Evolutionary conservation across 1,140 invertebrate genomes (phyloP), one percentile per base, ranked within the genome.

Genomic region (Drosophila virilis): DNA sequence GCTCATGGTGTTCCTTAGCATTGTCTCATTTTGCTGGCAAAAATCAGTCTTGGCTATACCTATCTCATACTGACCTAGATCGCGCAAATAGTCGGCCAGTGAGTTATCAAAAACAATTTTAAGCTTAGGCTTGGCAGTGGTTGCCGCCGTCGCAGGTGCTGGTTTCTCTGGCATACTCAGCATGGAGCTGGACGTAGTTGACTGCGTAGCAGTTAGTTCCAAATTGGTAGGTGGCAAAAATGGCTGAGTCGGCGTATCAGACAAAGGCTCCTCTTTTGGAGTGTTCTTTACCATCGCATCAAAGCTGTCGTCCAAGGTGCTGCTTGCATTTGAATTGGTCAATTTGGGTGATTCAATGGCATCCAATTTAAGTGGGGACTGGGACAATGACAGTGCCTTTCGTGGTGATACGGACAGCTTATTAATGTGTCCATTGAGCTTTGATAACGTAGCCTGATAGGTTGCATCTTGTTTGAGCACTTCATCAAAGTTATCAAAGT

Each of bases 81-180:
- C 72, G 1, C 77, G 73, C 8, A 91, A 60, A 58, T 90, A 91
- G 51, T 84, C 79, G 22, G 60, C 58, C 33, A 91, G 64, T 7
- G 85, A 78, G 28, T 74, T 78, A 28, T 86, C 90, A 67, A 91
- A 91, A 1, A 88, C 85, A 13, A 91, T 78, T 51, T 72, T 90
- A 1, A 84, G 42, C 10, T 78, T 73, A 1, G 84, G 70, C 40
- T 89, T 89, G 0, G 43, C 13, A 3, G 50, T 48, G 0, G 33
- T 42, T 12, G 8, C 22, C n/a, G 43, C 6, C 2, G 7, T 7
- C 2, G 10, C 13, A 40, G 6, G 6, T 55, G 6, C 6, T 17
- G 57, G 13, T 10, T 59, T 46, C 13, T 46, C 57, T 13, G 8
- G 13, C 6, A 1, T 4, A 28, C 6, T 42, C 7, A 9, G 8